Conservation (phyloP, 92 coral and sea anemone genomes). For the Desmophyllum pertusum region DNA sequence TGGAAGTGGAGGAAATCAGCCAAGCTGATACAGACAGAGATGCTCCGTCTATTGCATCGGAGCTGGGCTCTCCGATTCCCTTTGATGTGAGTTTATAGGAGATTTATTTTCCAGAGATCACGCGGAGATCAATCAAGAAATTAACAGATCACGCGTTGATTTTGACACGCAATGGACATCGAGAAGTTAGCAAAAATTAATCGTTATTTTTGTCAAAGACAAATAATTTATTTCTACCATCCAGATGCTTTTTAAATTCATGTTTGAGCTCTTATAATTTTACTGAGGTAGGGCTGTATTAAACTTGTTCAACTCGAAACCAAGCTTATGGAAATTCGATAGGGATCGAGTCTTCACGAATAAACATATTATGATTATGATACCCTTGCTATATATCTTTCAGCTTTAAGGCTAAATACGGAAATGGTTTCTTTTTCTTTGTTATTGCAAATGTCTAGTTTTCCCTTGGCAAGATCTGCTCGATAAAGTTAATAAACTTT, state of each 20-base stretch:
- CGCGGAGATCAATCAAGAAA: slow-evolving; percentile 21
- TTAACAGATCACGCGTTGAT: not conserved
- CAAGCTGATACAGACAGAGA: slow-evolving; percentile 95
- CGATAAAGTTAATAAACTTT: slow-evolving; percentile 9
- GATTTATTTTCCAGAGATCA: not conserved
- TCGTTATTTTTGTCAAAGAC: not conserved
- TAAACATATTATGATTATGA: slow-evolving; percentile 4
- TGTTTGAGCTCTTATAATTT: not conserved
- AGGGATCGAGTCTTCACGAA: not conserved
- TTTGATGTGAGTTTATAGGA: slow-evolving; percentile 75
- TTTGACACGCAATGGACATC: not conserved
- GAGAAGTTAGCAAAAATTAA: not conserved
- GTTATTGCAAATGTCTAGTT: not conserved
- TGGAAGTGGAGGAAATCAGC: slow-evolving; percentile 76
- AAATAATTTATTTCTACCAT: not conserved
- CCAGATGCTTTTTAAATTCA: not conserved
- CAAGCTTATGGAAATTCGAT: not conserved
- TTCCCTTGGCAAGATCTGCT: not conserved
- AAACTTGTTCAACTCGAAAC: not conserved
- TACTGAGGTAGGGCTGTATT: not conserved
- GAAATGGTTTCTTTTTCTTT: not conserved
- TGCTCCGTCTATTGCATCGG: slow-evolving; percentile 93
- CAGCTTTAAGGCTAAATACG: not conserved
- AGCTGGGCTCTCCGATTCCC: slow-evolving; percentile 82
- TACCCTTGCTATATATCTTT: not conserved